Base-by-base conservation (phyloP, 2,113 vertebrate species). In the Tonatia bakeri region DNA sequence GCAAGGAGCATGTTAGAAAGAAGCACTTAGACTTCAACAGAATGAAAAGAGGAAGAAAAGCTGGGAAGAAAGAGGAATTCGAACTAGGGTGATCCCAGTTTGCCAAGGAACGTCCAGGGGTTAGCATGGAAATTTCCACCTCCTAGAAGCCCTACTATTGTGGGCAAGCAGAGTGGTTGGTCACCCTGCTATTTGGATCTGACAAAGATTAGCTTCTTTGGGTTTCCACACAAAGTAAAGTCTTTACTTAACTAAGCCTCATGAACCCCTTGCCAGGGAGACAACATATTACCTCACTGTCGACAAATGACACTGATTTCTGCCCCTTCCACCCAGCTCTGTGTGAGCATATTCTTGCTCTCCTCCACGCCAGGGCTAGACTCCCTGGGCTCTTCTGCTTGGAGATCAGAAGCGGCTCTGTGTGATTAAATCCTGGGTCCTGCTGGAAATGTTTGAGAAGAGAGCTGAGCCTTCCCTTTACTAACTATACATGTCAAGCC, bases 181-280 rank as follows among this genome's bases (percentile, higher is more conserved):
- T 52, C 33, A 26, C 19, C 65, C 40, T 67, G 26, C 31, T 73
- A 12, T 36, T 79, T 82, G 77, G 86, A 77, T 79, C 54, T 75
- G 54, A 84, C 64, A 73, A 45, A 91, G n/a, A 80, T 43, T 50
- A 50, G 76, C 54, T 83, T 79, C 86, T 47, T 87, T 40, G n/a
- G 3, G 45, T 84, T 61, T 50, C 81, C 77, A 40, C 45, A 76
- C 28, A 96, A 93, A 95, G 83, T 67, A 89, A 91, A 89, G 73
- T 64, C 45, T 76, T 84, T 92, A 77, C 87, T 79, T 65, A 73
- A 83, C 69, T 45, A 87, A 84, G 43, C 61, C 64, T 93, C 64
- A 67, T 5, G 31, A 84, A 75, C 31, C 16, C 56, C 67, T 91
- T 92, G 56, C 56, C 56, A 82, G 56, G 31, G 47, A 94, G 45